Evolutionary conservation across 2,113 vertebrate genomes (phyloP), one percentile per base, ranked within the genome.

Genomic region (Lichenostomus cassidix): DNA sequence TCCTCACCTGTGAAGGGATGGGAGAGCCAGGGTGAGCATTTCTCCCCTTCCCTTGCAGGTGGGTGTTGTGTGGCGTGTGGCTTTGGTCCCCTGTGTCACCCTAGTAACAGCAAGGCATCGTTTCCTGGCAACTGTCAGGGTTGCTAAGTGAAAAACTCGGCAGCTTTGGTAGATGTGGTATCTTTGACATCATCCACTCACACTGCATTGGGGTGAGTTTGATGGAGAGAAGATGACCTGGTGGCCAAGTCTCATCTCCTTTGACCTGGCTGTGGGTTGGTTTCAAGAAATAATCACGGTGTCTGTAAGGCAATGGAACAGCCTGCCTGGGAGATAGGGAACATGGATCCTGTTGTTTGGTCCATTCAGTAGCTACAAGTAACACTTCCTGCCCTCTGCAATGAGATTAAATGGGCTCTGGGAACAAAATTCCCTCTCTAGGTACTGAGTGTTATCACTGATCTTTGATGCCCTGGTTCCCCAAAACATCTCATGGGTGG

Each of bases 41-140:
- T 73, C 35, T 70, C 17, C 16, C 1, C 3, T 86, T 60, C 18
- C 46, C 64, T 56, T n/a, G 42, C 35, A 55, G 64, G 68, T 91
- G 64, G 85, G 76, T 62, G 92, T 58, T 67, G 70, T 69, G 70
- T 79, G 89, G 44, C 25, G 8, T 46, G 64, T 83, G 77, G 46
- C 76, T 92, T 89, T 92, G 82, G 83, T 62, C 91, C 88, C 82
- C 70, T 17, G 44, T 96, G 79, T 89, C 95, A 86, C 89, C 7
- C 5, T 58, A 94, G 96, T 82, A 89, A 96, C 87, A 81, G 83
- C 63, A 78, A 95, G 55, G 55, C 12, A 0, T 15, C 1, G 68
- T 97, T 70, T 59, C 96, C 93, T 70, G 74, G 94, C 90, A 96
- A 93, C 93, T 83, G 83, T 73, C 68, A 49, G 69, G 53, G 93